Percentiles rank a stretch among this genome's conserved stretches.
phyloP scores from a whole-genome alignment of 2,888 invertebrate species.

The Cosmorhoe ocellata region DNA sequence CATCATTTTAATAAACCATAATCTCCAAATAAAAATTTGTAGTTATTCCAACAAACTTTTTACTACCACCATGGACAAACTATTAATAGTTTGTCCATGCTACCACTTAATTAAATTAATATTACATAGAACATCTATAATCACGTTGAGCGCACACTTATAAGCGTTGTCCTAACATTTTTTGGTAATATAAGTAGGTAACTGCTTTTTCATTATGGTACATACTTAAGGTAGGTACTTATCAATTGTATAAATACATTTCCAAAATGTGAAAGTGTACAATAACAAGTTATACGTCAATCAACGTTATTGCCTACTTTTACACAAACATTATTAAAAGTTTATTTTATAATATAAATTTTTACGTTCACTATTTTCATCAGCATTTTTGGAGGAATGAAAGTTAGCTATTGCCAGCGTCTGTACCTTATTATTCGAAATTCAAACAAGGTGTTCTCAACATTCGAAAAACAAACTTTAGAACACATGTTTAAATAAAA shows the following conservation, averaged over 20 bases:
- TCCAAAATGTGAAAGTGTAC: slow-evolving; percentile 31
- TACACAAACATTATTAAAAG: neutral
- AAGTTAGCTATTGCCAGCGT: no score
- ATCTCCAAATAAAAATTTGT: no score
- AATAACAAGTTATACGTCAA: slow-evolving; percentile 27
- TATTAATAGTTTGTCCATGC: no score
- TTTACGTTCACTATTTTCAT: neutral
- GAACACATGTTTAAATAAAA: neutral
- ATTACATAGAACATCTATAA: neutral
- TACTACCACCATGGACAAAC: no score
- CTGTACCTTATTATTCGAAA: no score
- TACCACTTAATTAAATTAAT: neutral
- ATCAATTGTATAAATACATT: slow-evolving; percentile 27
- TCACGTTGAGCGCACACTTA: slow-evolving; percentile 20
- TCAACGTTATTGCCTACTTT: slow-evolving; percentile 7
- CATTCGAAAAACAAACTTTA: no score
- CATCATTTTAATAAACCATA: no score
- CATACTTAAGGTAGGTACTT: slow-evolving; percentile 5
- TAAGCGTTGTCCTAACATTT: slow-evolving; percentile 17
- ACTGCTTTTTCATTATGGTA: slow-evolving; percentile 13
- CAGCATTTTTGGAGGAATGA: no score
- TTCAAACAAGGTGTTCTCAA: no score
- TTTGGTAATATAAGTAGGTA: slow-evolving; percentile 3
- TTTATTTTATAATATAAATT: neutral
- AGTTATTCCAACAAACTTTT: no score